Evolutionary conservation across 2,888 invertebrate genomes (phyloP).

Genomic region (Cryptophagus acutangulus): DNA sequence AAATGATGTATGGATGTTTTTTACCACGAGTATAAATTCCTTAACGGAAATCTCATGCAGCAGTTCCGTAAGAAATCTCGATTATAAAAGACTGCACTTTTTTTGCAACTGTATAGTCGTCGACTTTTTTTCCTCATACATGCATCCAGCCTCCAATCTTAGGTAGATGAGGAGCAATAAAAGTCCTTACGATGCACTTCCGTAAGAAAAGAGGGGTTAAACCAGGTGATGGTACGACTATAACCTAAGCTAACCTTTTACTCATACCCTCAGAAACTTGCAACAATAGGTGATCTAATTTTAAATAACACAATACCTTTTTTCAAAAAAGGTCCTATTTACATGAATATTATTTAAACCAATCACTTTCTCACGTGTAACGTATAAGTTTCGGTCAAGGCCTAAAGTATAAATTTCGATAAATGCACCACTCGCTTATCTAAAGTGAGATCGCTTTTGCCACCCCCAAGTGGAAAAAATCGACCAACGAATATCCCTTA

Average conservation of each 20-base stretch:
- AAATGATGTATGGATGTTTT: too few relatives aligned
- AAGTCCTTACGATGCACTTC: constrained; percentile 17
- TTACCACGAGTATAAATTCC: not conserved
- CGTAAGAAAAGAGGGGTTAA: constrained; percentile 17
- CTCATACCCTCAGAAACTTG: not conserved
- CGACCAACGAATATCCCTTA: too few relatives aligned
- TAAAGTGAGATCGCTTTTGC: too few relatives aligned
- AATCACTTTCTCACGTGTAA: too few relatives aligned
- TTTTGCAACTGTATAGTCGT: constrained; percentile 2
- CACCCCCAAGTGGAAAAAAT: too few relatives aligned
- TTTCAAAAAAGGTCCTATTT: too few relatives aligned
- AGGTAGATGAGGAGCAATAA: constrained; percentile 15
- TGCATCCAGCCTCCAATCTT: constrained; percentile 17
- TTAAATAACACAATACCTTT: constrained; percentile 41
- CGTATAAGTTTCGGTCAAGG: too few relatives aligned
- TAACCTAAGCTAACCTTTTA: constrained; percentile 2
- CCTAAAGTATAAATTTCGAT: too few relatives aligned
- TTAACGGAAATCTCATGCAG: not conserved
- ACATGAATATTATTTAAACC: too few relatives aligned
- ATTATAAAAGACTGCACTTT: not conserved
- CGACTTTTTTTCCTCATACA: not conserved
- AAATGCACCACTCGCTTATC: too few relatives aligned
- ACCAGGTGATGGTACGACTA: constrained; percentile 1
- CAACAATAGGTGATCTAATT: constrained; percentile 46
- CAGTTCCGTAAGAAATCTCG: too few relatives aligned